Evolutionary conservation across 2,888 invertebrate genomes (phyloP), one percentile per base, ranked within the genome.

Genomic region (Lithophane ornitopus): DNA sequence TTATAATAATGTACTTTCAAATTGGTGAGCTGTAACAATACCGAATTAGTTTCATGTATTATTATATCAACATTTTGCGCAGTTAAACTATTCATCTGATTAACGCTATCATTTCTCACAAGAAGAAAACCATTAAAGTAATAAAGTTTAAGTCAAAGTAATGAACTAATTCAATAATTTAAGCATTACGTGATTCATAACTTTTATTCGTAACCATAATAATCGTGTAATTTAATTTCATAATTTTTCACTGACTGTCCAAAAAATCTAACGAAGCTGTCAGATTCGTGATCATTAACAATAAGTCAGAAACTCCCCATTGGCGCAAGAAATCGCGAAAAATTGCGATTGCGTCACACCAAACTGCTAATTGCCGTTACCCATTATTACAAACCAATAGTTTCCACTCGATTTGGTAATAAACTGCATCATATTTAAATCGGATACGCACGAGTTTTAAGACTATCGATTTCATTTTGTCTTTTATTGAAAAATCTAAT

Each of bases 211-310:
- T 58, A 52, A 16, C 56, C 16, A 26, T 66, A 34, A 62, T 59
- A n/a, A 79, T 78, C 8, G n/a, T 28, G 19, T 62, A 56, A 63
- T 44, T 59, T 8, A 58, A 76, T 77, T 77, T 61, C 54, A 61
- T 16, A 19, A 68, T 59, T 72, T 70, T 59, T 63, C n/a, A 56
- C 28, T 28, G 58, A 61, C 59, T 0, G 70, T 74, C 52, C 63
- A 74, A 70, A 46, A 28, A 69, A 62, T 70, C 22, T 59, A 19
- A 59, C 52, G 62, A 59, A 74, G 41, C 28, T 4, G 9, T 22
- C 62, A 89, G 86, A 93, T 90, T 92, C 94, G 94, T 95, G 95
- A 94, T 94, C 90, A 90, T 89, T 87, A 93, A 94, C 95, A 95
- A 95, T 95, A 94, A 94, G 87, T 88, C 86, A 85, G 84, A 89